A percentile compares a stretch with the other conserved stretches of the same genome.
These are phyloP conservation scores for Laticauda laticaudata DNA, from an alignment of 2,113 vertebrate species.

Conservation along the genomic window DNA sequence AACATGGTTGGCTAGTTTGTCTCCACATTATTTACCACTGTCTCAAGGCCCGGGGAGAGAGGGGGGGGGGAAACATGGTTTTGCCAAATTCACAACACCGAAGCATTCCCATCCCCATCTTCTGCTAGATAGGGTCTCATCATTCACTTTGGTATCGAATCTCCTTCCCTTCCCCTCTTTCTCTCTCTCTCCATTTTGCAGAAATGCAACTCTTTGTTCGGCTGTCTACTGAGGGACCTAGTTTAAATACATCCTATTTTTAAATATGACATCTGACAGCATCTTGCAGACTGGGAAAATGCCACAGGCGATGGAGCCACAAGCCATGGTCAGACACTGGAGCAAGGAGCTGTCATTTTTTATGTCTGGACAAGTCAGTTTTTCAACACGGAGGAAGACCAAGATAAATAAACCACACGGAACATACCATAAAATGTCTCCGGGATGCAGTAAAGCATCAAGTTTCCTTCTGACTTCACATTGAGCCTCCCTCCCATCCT, in stretches of 20 bases:
- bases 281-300: slow-evolving; percentile 62
- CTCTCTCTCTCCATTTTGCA: slow-evolving; percentile 18
- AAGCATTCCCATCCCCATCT: slow-evolving; percentile 42
- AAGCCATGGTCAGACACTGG: slow-evolving; percentile 55
- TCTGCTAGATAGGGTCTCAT: not conserved
- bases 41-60: slow-evolving; percentile 63
- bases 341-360: slow-evolving; percentile 57
- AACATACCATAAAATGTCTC: slow-evolving; percentile 71
- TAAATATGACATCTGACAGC: slow-evolving; percentile 46
- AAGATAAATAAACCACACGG: slow-evolving; percentile 74
- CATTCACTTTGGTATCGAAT: slow-evolving; percentile 40
- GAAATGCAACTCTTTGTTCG: slow-evolving; percentile 21
- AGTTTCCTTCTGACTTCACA: not conserved
- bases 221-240: slow-evolving; percentile 42
- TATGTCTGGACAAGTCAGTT: slow-evolving; percentile 53
- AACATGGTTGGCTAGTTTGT: slow-evolving; percentile 72
- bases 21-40: slow-evolving; percentile 72
- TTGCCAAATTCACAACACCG: slow-evolving; percentile 49
- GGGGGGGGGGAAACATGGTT: slow-evolving; percentile 53
- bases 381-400: slow-evolving; percentile 67
- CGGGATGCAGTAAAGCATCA: slow-evolving; percentile 54
- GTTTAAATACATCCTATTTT: slow-evolving; percentile 49
- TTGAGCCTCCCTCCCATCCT: slow-evolving; percentile 11
- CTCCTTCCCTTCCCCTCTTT: not conserved
- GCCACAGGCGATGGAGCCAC: slow-evolving; percentile 57